Base-by-base conservation (phyloP, 2,797 vertebrate species). In the Rhinophrynus dorsalis region DNA sequence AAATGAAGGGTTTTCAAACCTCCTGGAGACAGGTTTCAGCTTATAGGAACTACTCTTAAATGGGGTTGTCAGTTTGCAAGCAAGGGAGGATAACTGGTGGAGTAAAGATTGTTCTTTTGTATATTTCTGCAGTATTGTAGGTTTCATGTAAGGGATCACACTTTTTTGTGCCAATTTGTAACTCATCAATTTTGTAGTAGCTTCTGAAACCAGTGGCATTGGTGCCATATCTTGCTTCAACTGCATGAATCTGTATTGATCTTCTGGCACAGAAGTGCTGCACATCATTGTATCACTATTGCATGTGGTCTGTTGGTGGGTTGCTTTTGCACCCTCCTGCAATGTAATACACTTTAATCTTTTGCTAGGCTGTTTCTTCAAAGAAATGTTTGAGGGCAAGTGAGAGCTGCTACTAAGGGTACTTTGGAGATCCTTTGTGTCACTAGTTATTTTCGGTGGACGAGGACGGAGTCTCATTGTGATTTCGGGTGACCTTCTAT, bases 41-140 rank as follows among this genome's bases (percentile, higher is more conserved):
- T 50, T 52, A 51, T 8, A 58, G 35, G 26, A 42, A 18, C 64
- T 78, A 21, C 65, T 79, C n/a, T 79, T 26, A 13, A 68, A 68
- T 17, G 82, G 81, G 42, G 55, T 67, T 73, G 85, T 76, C 24
- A 85, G 67, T 48, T 51, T 83, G 70, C 57, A 78, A 24, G 89
- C 89, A 47, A 88, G 64, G 54, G 70, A n/a, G 55, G 89, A 86
- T 24, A 90, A 81, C 76, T 80, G 81, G 73, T 45, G 78, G 54
- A 89, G 54, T 76, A 90, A 74, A 15, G 75, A 56, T 50, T 75
- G 79, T 47, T 90, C 89, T 88, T 88, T 86, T 83, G 85, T 83
- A 76, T 55, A 45, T 76, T 80, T 82, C 57, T 75, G 76, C 58
- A 71, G 70, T 65, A 56, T 78, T 73, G 67, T 75, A 58, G 58